phyloP scores from a whole-genome alignment of 2,113 vertebrate genomes.

The Coreoperca whiteheadi region DNA sequence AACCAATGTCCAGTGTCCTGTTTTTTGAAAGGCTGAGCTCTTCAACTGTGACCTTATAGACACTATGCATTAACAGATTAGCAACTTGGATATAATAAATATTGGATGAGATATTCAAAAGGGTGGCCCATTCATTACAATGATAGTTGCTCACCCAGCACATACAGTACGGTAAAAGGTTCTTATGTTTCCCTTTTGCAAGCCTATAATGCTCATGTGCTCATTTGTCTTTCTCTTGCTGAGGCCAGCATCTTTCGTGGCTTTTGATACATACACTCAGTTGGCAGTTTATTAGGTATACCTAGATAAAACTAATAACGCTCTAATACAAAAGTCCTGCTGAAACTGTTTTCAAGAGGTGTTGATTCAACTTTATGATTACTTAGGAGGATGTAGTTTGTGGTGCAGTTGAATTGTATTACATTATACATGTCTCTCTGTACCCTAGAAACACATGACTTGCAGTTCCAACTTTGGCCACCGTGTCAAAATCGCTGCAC shows the following conservation, averaged over 20 bases:
- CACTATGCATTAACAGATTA: too few relatives aligned
- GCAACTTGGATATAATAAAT: background rate
- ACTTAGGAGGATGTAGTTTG: background rate
- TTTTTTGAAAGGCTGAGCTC: too few relatives aligned
- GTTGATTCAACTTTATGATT: background rate
- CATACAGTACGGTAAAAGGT: background rate
- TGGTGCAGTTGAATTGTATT: background rate
- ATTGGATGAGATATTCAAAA: background rate
- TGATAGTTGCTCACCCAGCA: background rate
- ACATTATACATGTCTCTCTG: background rate
- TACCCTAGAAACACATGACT: background rate
- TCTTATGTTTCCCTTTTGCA: background rate
- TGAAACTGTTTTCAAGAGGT: background rate
- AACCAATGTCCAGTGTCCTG: too few relatives aligned
- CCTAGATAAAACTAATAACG: background rate
- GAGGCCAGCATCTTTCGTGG: background rate
- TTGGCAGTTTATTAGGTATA: background rate
- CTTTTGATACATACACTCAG: background rate
- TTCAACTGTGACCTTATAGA: too few relatives aligned
- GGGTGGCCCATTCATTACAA: background rate
- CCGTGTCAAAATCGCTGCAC: background rate
- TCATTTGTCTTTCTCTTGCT: background rate
- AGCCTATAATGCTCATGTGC: background rate
- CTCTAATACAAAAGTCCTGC: background rate
- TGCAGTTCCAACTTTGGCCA: conserved; percentile 25